A percentile compares a stretch with the other conserved stretches of the same genome.
phyloP scores from a whole-genome alignment of 2,888 invertebrate genomes.

The Chymomyza amoena region DNA sequence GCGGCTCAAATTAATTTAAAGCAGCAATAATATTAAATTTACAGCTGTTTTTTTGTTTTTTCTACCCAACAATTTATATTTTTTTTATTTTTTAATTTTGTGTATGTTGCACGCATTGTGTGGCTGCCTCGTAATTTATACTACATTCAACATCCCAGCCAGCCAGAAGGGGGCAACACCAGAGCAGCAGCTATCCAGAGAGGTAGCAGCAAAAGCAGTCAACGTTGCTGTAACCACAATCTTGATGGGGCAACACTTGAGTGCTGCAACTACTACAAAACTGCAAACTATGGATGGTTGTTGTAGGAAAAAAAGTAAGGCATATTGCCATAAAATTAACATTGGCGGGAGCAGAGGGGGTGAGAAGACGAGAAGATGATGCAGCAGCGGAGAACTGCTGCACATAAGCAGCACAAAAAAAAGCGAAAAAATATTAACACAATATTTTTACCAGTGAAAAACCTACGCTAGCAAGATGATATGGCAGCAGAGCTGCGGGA shows the following conservation, averaged over 20 bases:
- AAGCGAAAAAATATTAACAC: slow-evolving; percentile 58
- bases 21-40: slow-evolving; percentile 44
- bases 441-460: slow-evolving; percentile 48
- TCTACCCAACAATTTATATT: not conserved
- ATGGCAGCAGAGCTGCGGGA: not conserved
- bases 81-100: not conserved
- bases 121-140: not conserved
- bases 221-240: slow-evolving; percentile 25
- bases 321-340: slow-evolving; percentile 51
- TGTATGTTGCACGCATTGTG: slow-evolving; percentile 18
- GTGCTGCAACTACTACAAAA: slow-evolving; percentile 36
- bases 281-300: slow-evolving; percentile 28
- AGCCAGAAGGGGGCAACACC: slow-evolving; percentile 26
- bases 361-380: not conserved
- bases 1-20: slow-evolving; percentile 44
- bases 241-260: slow-evolving; percentile 51
- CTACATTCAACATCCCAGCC: slow-evolving; percentile 19
- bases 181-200: too few species aligned
- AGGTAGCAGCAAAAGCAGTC: slow-evolving; percentile 20
- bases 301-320: slow-evolving; percentile 28
- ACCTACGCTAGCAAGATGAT: not conserved
- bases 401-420: slow-evolving; percentile 24
- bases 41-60: slow-evolving; percentile 26
- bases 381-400: slow-evolving; percentile 1
- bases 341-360: slow-evolving; percentile 4